A percentile compares a stretch with the other conserved stretches of the same genome.
Evolutionary conservation across 2,797 vertebrate species (phyloP).

Genomic region (Myripristis murdjan): DNA sequence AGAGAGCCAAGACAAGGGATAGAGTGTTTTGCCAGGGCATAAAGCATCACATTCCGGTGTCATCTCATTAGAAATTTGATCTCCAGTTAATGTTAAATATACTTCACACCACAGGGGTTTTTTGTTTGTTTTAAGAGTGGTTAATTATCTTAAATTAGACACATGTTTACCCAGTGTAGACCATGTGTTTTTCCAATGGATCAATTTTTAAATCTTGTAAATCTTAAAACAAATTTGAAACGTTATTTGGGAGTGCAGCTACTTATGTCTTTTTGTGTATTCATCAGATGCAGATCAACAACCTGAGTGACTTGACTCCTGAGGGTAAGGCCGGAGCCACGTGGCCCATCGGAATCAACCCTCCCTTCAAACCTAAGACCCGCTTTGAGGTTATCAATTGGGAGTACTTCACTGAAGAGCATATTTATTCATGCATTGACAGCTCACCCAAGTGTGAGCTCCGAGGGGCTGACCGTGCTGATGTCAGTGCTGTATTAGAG

Average conservation of each 20-base stretch:
- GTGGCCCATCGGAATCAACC: conserved; percentile 94
- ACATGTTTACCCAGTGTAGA: conserved; percentile 2
- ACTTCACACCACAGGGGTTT: background rate
- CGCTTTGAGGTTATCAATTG: conserved; percentile 98
- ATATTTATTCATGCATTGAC: conserved; percentile 92
- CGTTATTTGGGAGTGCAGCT: background rate
- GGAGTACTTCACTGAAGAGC: conserved; percentile 98
- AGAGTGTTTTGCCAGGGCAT: conserved; percentile 22
- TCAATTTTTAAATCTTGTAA: no score
- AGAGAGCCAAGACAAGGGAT: conserved; percentile 13
- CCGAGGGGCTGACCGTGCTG: conserved; percentile 90
- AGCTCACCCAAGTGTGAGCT: conserved; percentile 95
- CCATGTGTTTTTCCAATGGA: background rate
- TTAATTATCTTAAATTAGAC: background rate
- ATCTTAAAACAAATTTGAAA: background rate
- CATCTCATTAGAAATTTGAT: conserved; percentile 8
- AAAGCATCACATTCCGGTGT: conserved; percentile 28
- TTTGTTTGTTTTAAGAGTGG: background rate
- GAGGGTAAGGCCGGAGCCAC: conserved; percentile 90
- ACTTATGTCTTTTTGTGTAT: conserved; percentile 7
- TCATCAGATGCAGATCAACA: conserved; percentile 94
- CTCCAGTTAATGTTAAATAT: conserved; percentile 20
- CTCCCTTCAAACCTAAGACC: conserved; percentile 91
- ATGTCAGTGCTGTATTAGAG: conserved; percentile 90
- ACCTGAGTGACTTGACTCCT: conserved; percentile 92